These are phyloP conservation scores for Pygoscelis adeliae DNA, from an alignment of 2,113 vertebrate genomes.

Conservation along the genomic window DNA sequence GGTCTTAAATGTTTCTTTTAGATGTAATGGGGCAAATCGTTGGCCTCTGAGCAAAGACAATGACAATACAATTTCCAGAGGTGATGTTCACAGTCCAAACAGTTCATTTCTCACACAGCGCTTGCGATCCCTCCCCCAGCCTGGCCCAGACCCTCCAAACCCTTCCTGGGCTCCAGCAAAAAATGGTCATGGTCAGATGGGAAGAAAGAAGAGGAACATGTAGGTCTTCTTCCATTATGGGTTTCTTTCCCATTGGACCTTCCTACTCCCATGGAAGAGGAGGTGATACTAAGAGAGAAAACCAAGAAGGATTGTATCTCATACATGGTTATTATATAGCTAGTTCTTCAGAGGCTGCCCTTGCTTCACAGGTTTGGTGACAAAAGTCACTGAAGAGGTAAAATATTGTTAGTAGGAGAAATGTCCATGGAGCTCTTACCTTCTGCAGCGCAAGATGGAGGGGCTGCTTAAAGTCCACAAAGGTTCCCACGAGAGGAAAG, in stretches of 20 bases:
- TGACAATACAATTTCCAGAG: not conserved
- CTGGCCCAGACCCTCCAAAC: not conserved
- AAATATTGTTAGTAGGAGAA: not conserved
- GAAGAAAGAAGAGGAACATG: not conserved
- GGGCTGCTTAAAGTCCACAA: conserved; percentile 53
- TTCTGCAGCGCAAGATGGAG: conserved; percentile 52
- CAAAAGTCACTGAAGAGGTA: not conserved
- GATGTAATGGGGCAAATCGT: not conserved
- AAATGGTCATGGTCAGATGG: not conserved
- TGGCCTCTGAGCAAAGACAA: not conserved
- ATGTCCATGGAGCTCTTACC: conserved; percentile 54
- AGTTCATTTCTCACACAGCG: not conserved
- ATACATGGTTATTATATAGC: not conserved
- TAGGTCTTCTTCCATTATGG: accelerated
- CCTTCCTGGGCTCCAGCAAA: not conserved
- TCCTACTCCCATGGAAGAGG: not conserved
- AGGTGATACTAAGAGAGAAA: not conserved
- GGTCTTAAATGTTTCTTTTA: not conserved
- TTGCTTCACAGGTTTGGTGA: not conserved
- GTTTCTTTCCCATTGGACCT: not conserved
- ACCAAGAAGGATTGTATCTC: not conserved
- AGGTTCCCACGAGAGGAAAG: conserved; percentile 70
- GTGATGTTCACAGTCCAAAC: not conserved
- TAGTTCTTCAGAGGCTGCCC: not conserved
- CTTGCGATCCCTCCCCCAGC: not conserved